phyloP scores from a whole-genome alignment of 1,140 invertebrate genomes.

The Cydia strobilella region DNA sequence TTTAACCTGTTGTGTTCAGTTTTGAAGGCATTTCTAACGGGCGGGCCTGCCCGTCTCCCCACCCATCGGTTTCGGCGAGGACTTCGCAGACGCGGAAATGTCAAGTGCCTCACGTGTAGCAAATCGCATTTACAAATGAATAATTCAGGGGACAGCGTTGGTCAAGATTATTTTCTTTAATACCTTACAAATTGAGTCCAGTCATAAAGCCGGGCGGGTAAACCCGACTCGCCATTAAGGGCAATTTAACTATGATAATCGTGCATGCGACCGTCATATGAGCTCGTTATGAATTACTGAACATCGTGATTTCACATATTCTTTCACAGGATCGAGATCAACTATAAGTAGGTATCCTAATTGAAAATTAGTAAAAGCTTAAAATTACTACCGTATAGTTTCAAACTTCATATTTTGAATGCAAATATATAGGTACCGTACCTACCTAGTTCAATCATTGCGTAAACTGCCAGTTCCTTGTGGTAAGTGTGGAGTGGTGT shows the following conservation, averaged over 20 bases:
- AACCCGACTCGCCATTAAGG: slow-evolving; percentile 37
- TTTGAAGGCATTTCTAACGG: too few relatives aligned
- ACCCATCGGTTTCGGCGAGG: slow-evolving; percentile 4
- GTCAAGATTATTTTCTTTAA: slow-evolving; percentile 34
- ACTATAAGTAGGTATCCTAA: neutral
- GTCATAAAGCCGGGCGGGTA: neutral
- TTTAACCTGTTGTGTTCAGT: too few relatives aligned
- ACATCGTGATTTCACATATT: slow-evolving; percentile 32
- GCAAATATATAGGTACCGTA: too few relatives aligned
- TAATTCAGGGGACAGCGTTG: slow-evolving; percentile 24
- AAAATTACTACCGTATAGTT: neutral
- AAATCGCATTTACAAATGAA: slow-evolving; percentile 32
- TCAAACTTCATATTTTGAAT: too few relatives aligned
- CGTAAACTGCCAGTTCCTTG: too few relatives aligned
- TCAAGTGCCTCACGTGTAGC: slow-evolving; percentile 23
- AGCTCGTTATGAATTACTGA: slow-evolving; percentile 37
- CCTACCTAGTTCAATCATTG: too few relatives aligned
- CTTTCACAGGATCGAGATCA: slow-evolving; percentile 30
- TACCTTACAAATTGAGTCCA: slow-evolving; percentile 32
- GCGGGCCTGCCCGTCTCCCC: neutral
- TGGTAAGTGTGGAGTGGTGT: too few relatives aligned
- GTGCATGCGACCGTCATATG: slow-evolving; percentile 40
- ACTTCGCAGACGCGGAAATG: slow-evolving; percentile 27
- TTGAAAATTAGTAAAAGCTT: neutral
- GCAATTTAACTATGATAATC: slow-evolving; percentile 47